phyloP scores from a whole-genome alignment of 2,888 invertebrate genomes.

The Cryptops parisi region DNA sequence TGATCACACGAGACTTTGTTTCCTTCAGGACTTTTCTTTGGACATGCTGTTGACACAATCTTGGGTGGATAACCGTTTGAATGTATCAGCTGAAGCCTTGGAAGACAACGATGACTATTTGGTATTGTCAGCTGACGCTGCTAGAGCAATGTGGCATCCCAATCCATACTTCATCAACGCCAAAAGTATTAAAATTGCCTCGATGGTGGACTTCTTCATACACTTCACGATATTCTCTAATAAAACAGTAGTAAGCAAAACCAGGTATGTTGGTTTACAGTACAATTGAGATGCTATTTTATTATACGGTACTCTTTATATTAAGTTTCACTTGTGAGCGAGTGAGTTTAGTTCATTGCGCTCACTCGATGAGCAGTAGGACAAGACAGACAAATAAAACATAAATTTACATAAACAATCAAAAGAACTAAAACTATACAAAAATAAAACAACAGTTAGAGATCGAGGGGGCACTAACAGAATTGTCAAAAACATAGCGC shows the following conservation, averaged over 20 bases:
- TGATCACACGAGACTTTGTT: background rate
- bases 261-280: background rate
- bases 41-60: background rate
- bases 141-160: slow-evolving; percentile 74
- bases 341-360: too few relatives aligned
- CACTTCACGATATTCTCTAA: background rate
- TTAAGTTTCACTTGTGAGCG: too few relatives aligned
- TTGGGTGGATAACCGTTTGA: background rate
- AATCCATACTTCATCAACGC: slow-evolving; percentile 73
- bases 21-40: background rate
- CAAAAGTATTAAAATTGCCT: slow-evolving; percentile 56
- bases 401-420: too few relatives aligned
- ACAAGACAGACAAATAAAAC: too few relatives aligned
- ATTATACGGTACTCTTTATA: too few relatives aligned
- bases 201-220: background rate
- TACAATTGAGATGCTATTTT: background rate
- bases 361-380: too few relatives aligned
- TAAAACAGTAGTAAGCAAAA: background rate
- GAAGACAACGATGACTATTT: background rate
- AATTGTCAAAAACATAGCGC: too few relatives aligned
- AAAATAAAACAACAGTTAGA: too few relatives aligned
- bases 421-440: too few relatives aligned
- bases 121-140: slow-evolving; percentile 40
- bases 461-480: too few relatives aligned
- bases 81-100: background rate